Conservation (phyloP, 2,797 vertebrate species). For the Intellagama lesueurii region DNA sequence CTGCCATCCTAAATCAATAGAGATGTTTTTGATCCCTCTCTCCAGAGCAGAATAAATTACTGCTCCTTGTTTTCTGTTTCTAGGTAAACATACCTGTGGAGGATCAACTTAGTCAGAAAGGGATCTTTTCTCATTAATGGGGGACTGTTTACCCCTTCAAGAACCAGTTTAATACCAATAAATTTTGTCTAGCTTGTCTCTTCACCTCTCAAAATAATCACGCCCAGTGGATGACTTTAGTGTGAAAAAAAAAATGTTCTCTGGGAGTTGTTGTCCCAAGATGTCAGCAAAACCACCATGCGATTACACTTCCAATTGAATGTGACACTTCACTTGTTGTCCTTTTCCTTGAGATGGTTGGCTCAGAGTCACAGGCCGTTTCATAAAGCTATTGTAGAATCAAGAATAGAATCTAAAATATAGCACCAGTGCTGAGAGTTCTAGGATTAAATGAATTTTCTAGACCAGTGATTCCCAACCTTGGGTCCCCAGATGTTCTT, state of each 20-base stretch:
- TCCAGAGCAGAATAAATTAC: not conserved
- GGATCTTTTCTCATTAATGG: not conserved
- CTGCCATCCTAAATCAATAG: not conserved
- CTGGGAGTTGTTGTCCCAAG: not conserved
- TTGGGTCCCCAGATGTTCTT: too few relatives aligned
- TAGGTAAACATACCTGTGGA: not conserved
- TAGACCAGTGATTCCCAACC: too few relatives aligned
- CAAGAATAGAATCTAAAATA: too few relatives aligned
- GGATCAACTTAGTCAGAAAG: not conserved
- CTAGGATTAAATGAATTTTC: not conserved
- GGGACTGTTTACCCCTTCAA: not conserved
- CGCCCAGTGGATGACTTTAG: not conserved
- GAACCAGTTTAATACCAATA: not conserved
- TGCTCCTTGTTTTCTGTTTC: not conserved
- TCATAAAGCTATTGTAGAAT: conserved; percentile 26
- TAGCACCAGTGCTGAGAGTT: not conserved
- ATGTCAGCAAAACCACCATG: not conserved
- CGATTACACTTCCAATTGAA: conserved; percentile 25
- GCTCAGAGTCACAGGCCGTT: not conserved
- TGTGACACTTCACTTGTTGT: conserved; percentile 11
- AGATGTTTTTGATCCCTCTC: not conserved
- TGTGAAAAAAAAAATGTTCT: conserved; percentile 7
- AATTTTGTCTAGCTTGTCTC: conserved; percentile 4
- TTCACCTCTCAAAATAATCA: conserved; percentile 19
- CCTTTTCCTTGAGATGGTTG: conserved; percentile 17